Conservation (phyloP, 2,113 vertebrate genomes). For the Bubo blakistoni region DNA sequence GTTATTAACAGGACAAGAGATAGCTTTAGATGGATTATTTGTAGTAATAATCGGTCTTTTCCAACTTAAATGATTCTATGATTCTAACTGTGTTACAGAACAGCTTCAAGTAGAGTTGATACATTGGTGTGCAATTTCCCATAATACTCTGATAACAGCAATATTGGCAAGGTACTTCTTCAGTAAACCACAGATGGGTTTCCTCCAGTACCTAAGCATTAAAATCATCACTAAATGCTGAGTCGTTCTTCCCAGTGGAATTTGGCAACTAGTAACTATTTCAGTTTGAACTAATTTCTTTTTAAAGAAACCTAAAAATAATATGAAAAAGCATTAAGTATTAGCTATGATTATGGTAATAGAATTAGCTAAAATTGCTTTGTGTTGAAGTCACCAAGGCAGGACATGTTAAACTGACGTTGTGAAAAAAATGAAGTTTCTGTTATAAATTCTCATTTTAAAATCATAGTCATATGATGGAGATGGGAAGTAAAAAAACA, state of each 20-base stretch:
- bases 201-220: background rate
- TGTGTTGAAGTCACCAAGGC: background rate
- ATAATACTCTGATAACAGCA: background rate
- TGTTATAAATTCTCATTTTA: background rate
- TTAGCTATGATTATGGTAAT: background rate
- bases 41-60: rapidly evolving
- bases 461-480: background rate
- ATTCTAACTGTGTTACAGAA: background rate
- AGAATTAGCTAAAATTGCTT: background rate
- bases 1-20: background rate
- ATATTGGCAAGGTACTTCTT: background rate
- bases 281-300: background rate
- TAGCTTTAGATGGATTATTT: background rate
- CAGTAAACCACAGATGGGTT: background rate
- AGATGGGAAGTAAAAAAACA: background rate
- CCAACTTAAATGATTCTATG: background rate
- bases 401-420: background rate
- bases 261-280: background rate
- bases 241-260: background rate
- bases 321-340: background rate
- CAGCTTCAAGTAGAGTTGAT: background rate
- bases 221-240: background rate
- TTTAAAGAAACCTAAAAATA: background rate
- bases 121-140: background rate
- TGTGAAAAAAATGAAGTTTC: background rate